phyloP scores from a whole-genome alignment of 1,140 invertebrate genomes.

The Plutomurus gul region DNA sequence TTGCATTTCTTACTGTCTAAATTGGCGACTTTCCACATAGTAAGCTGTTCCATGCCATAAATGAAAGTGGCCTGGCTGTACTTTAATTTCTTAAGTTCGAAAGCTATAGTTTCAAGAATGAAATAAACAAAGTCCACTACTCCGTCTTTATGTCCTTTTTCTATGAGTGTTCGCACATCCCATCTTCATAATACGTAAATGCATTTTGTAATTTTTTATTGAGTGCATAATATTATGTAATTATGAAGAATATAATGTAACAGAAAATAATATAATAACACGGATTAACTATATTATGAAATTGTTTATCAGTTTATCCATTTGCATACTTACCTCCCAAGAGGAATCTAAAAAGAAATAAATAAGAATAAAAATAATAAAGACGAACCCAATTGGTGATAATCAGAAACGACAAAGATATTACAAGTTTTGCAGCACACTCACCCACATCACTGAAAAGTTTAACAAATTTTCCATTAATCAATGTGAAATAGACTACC shows the following conservation, averaged over 20 bases:
- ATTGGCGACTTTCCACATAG: slow-evolving; percentile 31
- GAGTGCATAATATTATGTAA: too few relatives aligned
- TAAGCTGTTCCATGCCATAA: slow-evolving; percentile 34
- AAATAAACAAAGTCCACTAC: neutral
- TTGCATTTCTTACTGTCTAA: neutral
- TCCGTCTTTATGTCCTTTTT: slow-evolving; percentile 4
- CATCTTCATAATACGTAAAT: neutral
- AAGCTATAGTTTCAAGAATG: neutral
- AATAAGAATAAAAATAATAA: too few relatives aligned
- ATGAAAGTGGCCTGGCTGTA: slow-evolving; percentile 1
- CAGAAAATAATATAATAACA: neutral
- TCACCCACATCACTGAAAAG: neutral
- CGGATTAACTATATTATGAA: neutral
- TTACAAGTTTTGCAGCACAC: neutral
- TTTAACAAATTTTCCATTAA: neutral
- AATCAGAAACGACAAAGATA: too few relatives aligned
- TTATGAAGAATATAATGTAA: too few relatives aligned
- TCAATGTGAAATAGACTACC: too few relatives aligned
- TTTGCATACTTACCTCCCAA: too few relatives aligned
- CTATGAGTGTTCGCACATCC: neutral
- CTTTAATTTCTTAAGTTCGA: neutral
- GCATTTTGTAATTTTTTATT: neutral
- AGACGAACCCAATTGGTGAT: too few relatives aligned
- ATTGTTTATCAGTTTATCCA: neutral
- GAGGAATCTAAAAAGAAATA: neutral